Conservation (phyloP, 2,888 invertebrate genomes). For the Byasa hedistus region DNA sequence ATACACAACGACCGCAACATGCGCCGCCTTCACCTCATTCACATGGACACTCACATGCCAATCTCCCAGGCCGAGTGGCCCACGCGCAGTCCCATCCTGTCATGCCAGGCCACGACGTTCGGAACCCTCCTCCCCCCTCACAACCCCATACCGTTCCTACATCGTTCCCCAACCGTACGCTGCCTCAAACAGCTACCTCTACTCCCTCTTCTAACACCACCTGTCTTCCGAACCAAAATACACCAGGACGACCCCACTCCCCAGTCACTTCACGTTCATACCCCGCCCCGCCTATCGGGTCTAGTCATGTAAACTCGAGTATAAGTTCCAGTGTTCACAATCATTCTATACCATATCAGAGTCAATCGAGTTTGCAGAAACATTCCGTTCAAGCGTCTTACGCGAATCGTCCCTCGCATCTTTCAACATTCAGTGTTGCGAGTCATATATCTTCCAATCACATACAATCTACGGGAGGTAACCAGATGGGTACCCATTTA, state of each 20-base stretch:
- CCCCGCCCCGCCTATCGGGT: conserved; percentile 69
- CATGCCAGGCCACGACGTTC: conserved; percentile 61
- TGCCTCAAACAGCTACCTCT: conserved; percentile 54
- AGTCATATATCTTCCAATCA: conserved; percentile 77
- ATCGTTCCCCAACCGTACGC: conserved; percentile 62
- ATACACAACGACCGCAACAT: conserved; percentile 48
- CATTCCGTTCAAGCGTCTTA: conserved; percentile 73
- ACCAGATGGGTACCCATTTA: conserved; percentile 63
- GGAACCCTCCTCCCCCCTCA: conserved; percentile 48
- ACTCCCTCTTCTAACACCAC: conserved; percentile 57
- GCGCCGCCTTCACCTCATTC: conserved; percentile 36
- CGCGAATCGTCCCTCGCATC: conserved; percentile 65
- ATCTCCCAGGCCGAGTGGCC: conserved; percentile 57
- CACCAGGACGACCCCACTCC: conserved; percentile 59
- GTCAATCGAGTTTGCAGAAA: conserved; percentile 73
- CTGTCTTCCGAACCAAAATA: conserved; percentile 71
- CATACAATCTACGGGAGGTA: conserved; percentile 73
- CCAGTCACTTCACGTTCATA: conserved; percentile 65
- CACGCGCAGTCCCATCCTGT: conserved; percentile 60
- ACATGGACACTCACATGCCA: conserved; percentile 48
- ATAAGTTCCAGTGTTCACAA: conserved; percentile 70
- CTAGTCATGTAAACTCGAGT: conserved; percentile 77
- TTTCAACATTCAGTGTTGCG: conserved; percentile 66
- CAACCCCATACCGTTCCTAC: conserved; percentile 59
- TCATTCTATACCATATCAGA: conserved; percentile 69